These are phyloP conservation scores for Ceratotherium simum DNA, from an alignment of 2,113 vertebrate species.

Conservation along the genomic window DNA sequence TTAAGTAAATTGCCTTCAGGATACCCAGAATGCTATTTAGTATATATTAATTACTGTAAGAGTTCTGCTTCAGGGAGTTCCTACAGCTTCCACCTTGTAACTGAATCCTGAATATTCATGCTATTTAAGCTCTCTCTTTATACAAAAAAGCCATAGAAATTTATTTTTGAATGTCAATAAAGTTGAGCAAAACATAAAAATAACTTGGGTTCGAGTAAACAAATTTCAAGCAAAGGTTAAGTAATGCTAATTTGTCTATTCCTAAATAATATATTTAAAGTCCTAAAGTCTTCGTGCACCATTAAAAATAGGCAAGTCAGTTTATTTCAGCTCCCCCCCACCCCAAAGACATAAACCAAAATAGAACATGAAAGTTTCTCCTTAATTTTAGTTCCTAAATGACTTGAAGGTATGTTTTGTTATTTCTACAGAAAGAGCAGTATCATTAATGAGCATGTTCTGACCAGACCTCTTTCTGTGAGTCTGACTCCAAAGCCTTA, in stretches of 20 bases:
- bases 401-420: not conserved
- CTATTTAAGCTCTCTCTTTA: conserved; percentile 16
- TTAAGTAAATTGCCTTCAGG: conserved; percentile 10
- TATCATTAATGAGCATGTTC: not conserved
- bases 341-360: conserved; percentile 36
- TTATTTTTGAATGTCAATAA: conserved; percentile 60
- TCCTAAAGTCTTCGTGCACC: not conserved
- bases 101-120: conserved; percentile 37
- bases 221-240: conserved; percentile 39
- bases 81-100: conserved; percentile 13
- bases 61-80: conserved; percentile 43
- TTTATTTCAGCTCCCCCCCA: not conserved
- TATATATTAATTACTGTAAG: conserved; percentile 17
- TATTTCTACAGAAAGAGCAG: conserved; percentile 7
- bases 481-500: not conserved
- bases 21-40: conserved; percentile 8
- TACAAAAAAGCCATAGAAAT: not conserved
- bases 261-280: conserved; percentile 24
- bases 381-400: conserved; percentile 35
- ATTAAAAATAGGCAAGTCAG: conserved; percentile 36
- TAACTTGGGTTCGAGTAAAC: conserved; percentile 30
- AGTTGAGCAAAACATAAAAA: conserved; percentile 49
- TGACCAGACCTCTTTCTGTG: not conserved
- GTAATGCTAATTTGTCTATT: not conserved
- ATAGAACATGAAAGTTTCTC: not conserved